A percentile compares a stretch with the other conserved stretches of the same genome.
Evolutionary conservation across 2,888 invertebrate genomes (phyloP).

Genomic region (Diadromus collaris): DNA sequence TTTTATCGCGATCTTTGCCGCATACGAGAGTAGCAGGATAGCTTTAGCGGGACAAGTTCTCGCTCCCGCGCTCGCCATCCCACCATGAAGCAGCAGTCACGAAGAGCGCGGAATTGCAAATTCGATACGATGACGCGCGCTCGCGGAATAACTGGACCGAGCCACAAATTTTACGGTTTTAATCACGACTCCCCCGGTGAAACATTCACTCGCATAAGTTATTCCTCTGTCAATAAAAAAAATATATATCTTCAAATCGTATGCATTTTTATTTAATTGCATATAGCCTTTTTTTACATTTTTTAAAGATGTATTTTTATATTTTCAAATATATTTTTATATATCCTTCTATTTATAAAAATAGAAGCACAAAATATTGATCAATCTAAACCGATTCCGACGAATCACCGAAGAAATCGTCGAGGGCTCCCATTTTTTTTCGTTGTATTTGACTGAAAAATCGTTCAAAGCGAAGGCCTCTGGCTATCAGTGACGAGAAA

Average conservation of each 20-base stretch:
- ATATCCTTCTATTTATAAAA: not conserved
- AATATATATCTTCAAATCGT: not conserved
- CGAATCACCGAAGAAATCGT: not conserved
- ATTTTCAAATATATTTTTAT: no score
- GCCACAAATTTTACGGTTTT: slow-evolving; percentile 38
- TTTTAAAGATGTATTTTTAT: no score
- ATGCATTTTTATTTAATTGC: not conserved
- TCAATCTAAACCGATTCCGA: not conserved
- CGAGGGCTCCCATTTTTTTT: not conserved
- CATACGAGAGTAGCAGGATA: slow-evolving; percentile 10
- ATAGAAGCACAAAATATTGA: not conserved
- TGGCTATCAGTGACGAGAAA: not conserved
- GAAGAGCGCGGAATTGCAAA: slow-evolving; percentile 43
- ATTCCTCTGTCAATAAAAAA: not conserved
- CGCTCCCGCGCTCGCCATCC: slow-evolving; percentile 56
- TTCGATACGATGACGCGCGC: slow-evolving; percentile 21
- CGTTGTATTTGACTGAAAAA: not conserved
- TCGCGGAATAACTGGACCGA: slow-evolving; percentile 5
- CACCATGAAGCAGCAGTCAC: not conserved
- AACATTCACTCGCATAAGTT: slow-evolving; percentile 1
- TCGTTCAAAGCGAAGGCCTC: not conserved
- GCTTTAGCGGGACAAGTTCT: slow-evolving; percentile 10
- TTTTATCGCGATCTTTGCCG: slow-evolving; percentile 67
- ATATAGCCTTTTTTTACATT: not conserved
- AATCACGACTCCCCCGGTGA: slow-evolving; percentile 16